Conservation (phyloP, 2,797 vertebrate species). For the Esox masquinongy region DNA sequence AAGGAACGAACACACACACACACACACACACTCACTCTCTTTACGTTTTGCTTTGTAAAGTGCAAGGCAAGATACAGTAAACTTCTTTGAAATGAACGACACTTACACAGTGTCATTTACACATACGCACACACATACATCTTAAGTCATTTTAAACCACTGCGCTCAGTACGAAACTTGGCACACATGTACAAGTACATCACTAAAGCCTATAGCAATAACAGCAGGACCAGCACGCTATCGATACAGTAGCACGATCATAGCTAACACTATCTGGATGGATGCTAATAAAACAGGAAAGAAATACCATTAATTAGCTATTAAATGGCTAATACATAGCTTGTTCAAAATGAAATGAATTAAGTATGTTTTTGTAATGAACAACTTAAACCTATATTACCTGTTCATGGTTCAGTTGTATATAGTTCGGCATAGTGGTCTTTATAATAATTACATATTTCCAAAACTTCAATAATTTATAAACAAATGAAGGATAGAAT, state of each 20-base stretch:
- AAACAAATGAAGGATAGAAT: neutral
- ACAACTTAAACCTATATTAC: neutral
- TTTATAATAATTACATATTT: neutral
- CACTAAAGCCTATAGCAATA: constrained; percentile 70
- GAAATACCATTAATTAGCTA: constrained; percentile 38
- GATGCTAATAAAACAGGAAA: constrained; percentile 40
- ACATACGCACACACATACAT: constrained; percentile 18
- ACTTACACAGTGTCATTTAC: constrained; percentile 26
- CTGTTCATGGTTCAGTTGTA: neutral
- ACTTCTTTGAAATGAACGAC: constrained; percentile 73
- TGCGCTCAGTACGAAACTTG: constrained; percentile 64
- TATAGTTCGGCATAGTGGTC: neutral
- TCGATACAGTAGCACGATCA: constrained; percentile 63
- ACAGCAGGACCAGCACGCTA: constrained; percentile 63
- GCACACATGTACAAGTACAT: constrained; percentile 68
- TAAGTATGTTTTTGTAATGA: neutral
- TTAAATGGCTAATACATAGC: neutral
- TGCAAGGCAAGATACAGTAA: constrained; percentile 80
- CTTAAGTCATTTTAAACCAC: constrained; percentile 51
- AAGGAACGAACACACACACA: constrained; percentile 36
- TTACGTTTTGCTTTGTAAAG: constrained; percentile 75
- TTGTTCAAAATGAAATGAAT: neutral
- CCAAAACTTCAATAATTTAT: neutral
- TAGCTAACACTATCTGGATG: constrained; percentile 2
- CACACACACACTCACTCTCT: constrained; percentile 36